These are phyloP conservation scores for Pygocentrus nattereri DNA, from an alignment of 2,797 vertebrate species.

Conservation along the genomic window DNA sequence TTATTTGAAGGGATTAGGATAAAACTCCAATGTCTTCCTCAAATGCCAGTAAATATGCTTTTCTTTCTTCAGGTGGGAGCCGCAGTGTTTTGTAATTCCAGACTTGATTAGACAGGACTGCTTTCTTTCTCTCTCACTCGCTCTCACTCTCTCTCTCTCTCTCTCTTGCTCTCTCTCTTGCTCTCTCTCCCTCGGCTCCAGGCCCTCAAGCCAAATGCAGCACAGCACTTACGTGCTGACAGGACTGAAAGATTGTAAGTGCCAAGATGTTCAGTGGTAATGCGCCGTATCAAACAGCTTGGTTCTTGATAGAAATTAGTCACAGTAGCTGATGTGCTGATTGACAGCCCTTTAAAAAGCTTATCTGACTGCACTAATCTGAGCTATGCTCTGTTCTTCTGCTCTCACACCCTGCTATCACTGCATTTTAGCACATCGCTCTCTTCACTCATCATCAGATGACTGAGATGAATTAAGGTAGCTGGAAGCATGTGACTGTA, in stretches of 20 bases:
- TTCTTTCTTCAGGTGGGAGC: neutral
- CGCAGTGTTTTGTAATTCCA: neutral
- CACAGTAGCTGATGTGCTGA: constrained; percentile 10
- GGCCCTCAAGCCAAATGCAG: constrained; percentile 15
- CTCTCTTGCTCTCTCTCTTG: neutral
- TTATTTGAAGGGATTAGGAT: too few relatives aligned
- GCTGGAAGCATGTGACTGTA: neutral
- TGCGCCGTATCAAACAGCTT: neutral
- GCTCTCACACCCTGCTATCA: neutral
- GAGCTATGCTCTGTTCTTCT: constrained; percentile 18
- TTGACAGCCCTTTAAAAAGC: constrained; percentile 25
- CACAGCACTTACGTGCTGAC: neutral
- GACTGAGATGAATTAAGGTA: neutral
- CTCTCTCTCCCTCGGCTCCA: neutral
- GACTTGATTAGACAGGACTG: constrained; percentile 28
- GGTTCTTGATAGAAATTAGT: constrained; percentile 28
- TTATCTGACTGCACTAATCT: neutral
- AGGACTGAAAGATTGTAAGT: constrained; percentile 24
- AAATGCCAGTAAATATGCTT: neutral
- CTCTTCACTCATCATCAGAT: neutral
- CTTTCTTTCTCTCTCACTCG: neutral
- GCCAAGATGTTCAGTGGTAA: constrained; percentile 24
- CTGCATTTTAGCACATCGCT: constrained; percentile 1
- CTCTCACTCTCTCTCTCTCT: neutral
- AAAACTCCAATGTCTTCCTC: neutral